Base-by-base conservation (phyloP, 2,797 vertebrate species). In the Alauda arvensis region DNA sequence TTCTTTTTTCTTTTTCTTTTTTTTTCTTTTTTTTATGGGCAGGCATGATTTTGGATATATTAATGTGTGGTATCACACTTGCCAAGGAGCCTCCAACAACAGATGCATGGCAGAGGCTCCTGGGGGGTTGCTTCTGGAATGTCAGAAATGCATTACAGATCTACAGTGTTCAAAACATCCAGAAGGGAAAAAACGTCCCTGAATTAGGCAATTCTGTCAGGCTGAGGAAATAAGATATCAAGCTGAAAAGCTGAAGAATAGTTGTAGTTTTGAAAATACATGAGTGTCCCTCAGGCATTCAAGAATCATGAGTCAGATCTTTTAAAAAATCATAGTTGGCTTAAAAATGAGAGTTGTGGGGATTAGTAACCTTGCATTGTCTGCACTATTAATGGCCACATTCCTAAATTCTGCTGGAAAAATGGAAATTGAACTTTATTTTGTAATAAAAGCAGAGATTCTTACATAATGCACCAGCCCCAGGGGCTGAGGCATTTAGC, bases 191-290 rank as follows among this genome's bases (percentile, higher is more conserved):
- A 79, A 75, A 91, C 66, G 76, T 33, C 15, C 57, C 37, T 15
- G 15, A 92, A 88, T 92, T 89, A 83, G 37, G 85, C 76, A 94
- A 92, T 57, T 57, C 43, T 85, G 55, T 70, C 57, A 89, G 28
- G 19, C 75, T 65, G 29, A 82, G 78, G 57, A 92, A 91, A 77
- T 63, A 85, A 81, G 76, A 89, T 85, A 82, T 77, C 40, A 84
- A 59, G 29, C 33, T 61, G 53, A 48, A 87, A 91, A 78, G 16
- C 26, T 62, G 57, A 84, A 87, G 52, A 79, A 74, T 26, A 69
- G 21, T 52, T 70, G 19, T 61, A 61, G 77, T 94, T 93, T 88
- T 88, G n/a, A 88, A 82, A 92, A 91, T 63, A 79, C 8, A 39
- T 8, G 29, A 20, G 8, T 19, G 29, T 61, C 85, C 46, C 51